Evolutionary conservation across 2,797 vertebrate genomes (phyloP).

Genomic region (Tragelaphus eurycerus): DNA sequence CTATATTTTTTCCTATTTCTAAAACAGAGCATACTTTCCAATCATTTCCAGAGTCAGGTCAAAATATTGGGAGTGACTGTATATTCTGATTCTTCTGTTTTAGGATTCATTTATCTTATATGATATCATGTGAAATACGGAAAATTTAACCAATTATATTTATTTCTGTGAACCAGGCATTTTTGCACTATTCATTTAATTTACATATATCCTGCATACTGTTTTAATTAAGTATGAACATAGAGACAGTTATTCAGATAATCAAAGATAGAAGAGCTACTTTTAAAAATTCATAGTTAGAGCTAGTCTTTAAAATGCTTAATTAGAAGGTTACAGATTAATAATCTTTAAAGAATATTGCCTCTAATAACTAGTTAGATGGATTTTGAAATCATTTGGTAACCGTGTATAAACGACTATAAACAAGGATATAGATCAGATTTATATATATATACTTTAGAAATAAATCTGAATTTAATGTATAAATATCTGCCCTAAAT

Average conservation of each 20-base stretch:
- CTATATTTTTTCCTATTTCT: background rate
- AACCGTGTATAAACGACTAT: background rate
- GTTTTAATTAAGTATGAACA: background rate
- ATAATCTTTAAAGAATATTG: background rate
- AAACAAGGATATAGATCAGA: background rate
- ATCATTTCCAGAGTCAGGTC: background rate
- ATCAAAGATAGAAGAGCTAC: background rate
- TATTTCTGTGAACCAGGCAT: background rate
- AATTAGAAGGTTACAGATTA: background rate
- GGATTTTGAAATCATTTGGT: background rate
- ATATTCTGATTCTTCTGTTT: background rate
- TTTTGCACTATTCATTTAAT: slow-evolving; percentile 9
- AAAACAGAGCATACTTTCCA: slow-evolving; percentile 9
- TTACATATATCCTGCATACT: background rate
- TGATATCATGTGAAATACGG: background rate
- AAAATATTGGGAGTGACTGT: background rate
- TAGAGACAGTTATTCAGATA: background rate
- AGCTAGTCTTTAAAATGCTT: background rate
- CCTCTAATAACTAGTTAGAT: background rate
- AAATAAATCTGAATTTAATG: background rate
- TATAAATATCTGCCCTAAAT: background rate
- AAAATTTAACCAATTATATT: slow-evolving; percentile 10
- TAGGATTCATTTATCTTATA: background rate
- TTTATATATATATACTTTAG: background rate
- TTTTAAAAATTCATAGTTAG: background rate